These are phyloP conservation scores for Hetaerina titia DNA, from an alignment of 2,888 invertebrate genomes.

Conservation along the genomic window DNA sequence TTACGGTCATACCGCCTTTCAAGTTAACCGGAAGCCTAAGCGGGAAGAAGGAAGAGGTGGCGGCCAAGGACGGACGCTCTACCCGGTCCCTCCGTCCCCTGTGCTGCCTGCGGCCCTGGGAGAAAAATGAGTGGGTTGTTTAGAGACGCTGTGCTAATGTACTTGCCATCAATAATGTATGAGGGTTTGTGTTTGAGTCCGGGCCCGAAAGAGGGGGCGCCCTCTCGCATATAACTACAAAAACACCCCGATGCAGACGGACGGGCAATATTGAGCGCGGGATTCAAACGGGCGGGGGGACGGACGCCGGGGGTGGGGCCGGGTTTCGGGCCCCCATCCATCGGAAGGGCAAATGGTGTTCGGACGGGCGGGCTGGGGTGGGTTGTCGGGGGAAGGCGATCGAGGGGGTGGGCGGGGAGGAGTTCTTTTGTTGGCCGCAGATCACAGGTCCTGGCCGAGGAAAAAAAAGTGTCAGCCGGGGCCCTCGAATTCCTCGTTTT, in stretches of 20 bases:
- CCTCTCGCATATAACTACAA: conserved; percentile 36
- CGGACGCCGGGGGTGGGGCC: background rate
- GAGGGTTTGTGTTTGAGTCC: conserved; percentile 14
- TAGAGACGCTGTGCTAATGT: conserved; percentile 50
- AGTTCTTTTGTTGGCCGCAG: background rate
- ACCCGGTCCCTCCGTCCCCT: background rate
- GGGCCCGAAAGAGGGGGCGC: background rate
- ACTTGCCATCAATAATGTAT: conserved; percentile 52
- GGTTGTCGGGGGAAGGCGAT: background rate
- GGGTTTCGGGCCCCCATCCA: background rate
- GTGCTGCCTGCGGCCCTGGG: background rate
- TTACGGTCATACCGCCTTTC: no score
- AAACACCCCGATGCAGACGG: conserved; percentile 23
- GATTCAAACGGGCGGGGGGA: background rate
- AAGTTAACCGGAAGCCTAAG: no score
- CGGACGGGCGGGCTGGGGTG: background rate
- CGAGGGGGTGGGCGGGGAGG: background rate
- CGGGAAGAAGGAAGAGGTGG: background rate
- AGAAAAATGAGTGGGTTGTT: conserved; percentile 51
- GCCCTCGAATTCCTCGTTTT: background rate
- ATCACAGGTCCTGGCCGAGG: background rate
- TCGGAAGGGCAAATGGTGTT: background rate
- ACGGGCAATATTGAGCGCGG: conserved; percentile 44
- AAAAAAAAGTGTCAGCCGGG: background rate
- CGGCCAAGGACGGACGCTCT: background rate